These are phyloP conservation scores for Leguminivora glycinivorella DNA, from an alignment of 1,140 invertebrate species.

Conservation along the genomic window DNA sequence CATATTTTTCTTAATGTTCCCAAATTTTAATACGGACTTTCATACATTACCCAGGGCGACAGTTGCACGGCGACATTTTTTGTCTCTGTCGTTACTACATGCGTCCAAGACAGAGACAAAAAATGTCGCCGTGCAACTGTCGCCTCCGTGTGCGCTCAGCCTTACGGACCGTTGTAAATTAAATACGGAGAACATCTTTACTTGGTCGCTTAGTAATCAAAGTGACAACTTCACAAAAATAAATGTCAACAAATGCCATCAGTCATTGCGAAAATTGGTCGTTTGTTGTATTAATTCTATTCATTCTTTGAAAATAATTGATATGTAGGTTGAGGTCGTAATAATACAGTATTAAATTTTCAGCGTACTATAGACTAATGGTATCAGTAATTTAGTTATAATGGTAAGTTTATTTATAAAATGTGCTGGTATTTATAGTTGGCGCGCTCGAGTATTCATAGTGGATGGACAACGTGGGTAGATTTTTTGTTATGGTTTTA, in stretches of 20 bases:
- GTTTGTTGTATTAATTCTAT: constrained; percentile 23
- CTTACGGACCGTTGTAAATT: background rate
- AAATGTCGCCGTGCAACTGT: too few relatives aligned
- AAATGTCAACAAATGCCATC: constrained; percentile 23
- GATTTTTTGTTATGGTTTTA: constrained; percentile 34
- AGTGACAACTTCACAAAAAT: constrained; percentile 10
- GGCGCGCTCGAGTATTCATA: constrained; percentile 25
- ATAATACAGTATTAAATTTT: background rate
- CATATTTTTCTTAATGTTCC: too few relatives aligned
- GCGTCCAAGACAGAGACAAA: too few relatives aligned
- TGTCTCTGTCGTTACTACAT: too few relatives aligned
- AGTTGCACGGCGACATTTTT: too few relatives aligned
- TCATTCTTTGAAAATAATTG: constrained; percentile 15
- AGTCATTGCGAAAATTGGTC: constrained; percentile 23
- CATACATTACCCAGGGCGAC: too few relatives aligned
- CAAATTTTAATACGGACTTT: too few relatives aligned
- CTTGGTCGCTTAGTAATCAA: constrained; percentile 4
- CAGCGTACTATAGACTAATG: constrained; percentile 7
- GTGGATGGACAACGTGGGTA: background rate
- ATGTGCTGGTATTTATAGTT: constrained; percentile 34
- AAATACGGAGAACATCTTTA: background rate
- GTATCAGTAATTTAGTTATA: constrained; percentile 10
- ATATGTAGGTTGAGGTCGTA: constrained; percentile 17
- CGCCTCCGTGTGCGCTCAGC: too few relatives aligned
- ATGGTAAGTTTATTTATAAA: constrained; percentile 2